Base-by-base conservation (phyloP, 1,140 invertebrate genomes). In the Phocides pigmalion region DNA sequence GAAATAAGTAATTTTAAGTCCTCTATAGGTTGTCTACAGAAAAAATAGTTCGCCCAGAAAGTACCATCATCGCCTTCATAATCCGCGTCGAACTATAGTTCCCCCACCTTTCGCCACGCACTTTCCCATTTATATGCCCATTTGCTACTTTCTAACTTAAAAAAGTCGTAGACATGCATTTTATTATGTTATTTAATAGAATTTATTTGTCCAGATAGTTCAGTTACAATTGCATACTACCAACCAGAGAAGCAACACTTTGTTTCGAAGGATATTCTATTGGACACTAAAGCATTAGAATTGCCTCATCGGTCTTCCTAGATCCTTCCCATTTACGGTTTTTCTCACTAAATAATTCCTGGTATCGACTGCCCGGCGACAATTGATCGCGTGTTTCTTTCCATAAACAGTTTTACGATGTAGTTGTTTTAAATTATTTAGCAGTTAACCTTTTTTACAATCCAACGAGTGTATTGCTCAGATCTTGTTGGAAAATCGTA, bases 321-420 rank as follows among this genome's bases (percentile, higher is more conserved):
- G 51, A 41, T 53, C 50, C 35, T 20, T 54, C 12, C 25, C 17
- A 39, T 54, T 54, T 54, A 54, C 15, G 35, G 35, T 39, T 39
- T 54, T 54, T 54, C 51, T 54, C 35, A 17, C 35, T 54, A 54
- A 54, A 54, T 54, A 54, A 54, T 54, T 54, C 51, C 14, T 3
- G 1, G 51, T 20, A 41, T 54, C 35, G 37, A 54, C 19, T 20
- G 37, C 5, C 35, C 32, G 51, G 37, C 19, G 37, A 15, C 37
- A 54, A 41, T 41, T 54, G 51, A 41, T 54, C 51, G 51, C 16
- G 37, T 54, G 15, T 42, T 5, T 20, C 35, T 41, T 32, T 17
- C 17, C 11, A 37, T 15, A 20, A 53, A 22, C 17, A 53, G 16
- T 39, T 53, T 53, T 53, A 53, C 50, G 32, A n/a, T 37, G 32